Percentiles rank a stretch among this genome's conserved stretches.
Evolutionary conservation across 92 coral and sea anemone species (phyloP).

Genomic region (Diadumene lineata): DNA sequence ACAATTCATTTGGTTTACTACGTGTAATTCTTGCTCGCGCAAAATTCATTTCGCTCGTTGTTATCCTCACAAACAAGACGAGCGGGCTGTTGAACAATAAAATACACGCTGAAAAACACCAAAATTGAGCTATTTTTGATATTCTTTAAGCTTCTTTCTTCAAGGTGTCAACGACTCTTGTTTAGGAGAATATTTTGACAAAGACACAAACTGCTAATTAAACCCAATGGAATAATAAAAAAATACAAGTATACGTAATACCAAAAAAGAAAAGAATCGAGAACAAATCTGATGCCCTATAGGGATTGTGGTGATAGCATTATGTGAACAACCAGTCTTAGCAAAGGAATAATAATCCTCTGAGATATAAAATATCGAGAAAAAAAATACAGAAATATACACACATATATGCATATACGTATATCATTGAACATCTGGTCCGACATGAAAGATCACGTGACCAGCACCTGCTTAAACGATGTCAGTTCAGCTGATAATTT

Average conservation of each 20-base stretch:
- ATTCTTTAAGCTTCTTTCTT: not conserved
- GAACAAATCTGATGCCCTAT: too few relatives aligned
- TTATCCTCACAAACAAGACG: too few relatives aligned
- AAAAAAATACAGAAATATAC: constrained; percentile 6
- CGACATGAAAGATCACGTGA: constrained; percentile 31
- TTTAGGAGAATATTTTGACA: not conserved
- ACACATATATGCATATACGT: too few relatives aligned
- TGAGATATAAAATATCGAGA: not conserved
- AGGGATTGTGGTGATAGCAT: constrained; percentile 5
- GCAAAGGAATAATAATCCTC: constrained; percentile 8
- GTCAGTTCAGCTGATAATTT: constrained; percentile 4
- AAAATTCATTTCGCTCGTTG: too few relatives aligned
- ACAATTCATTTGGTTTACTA: too few relatives aligned
- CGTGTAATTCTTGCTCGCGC: too few relatives aligned
- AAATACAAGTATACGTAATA: not conserved
- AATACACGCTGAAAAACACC: not conserved
- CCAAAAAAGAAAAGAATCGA: not conserved
- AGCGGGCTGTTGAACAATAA: not conserved
- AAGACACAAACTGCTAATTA: constrained; percentile 3
- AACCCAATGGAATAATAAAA: not conserved
- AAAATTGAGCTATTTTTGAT: constrained; percentile 2
- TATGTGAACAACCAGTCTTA: constrained; percentile 1
- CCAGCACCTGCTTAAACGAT: constrained; percentile 27
- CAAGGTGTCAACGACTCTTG: constrained; percentile 1
- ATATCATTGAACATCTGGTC: constrained; percentile 37